These are phyloP conservation scores for Agrotis exclamationis DNA, from an alignment of 2,888 invertebrate genomes.

Conservation along the genomic window DNA sequence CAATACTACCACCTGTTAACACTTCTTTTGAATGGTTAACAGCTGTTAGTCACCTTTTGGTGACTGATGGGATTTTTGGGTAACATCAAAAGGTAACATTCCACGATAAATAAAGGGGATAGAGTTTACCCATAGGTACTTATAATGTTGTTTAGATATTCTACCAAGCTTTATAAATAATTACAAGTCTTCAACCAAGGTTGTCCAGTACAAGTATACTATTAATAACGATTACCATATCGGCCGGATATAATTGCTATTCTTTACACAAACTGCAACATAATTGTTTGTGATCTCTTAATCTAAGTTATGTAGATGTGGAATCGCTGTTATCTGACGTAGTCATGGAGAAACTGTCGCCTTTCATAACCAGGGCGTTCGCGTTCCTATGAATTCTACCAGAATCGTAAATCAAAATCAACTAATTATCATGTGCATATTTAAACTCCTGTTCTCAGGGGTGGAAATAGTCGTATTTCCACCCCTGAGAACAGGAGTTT, in stretches of 20 bases:
- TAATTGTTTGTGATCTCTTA: constrained; percentile 28
- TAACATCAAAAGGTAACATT: neutral
- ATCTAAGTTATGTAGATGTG: constrained; percentile 1
- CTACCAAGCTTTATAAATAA: constrained; percentile 37
- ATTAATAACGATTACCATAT: constrained; percentile 33
- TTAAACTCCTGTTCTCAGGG: too few relatives aligned
- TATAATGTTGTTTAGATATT: constrained; percentile 14
- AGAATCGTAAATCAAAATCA: neutral
- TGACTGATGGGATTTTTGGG: neutral
- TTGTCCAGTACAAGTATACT: constrained; percentile 38
- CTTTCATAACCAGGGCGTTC: neutral
- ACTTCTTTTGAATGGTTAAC: neutral
- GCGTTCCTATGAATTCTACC: neutral
- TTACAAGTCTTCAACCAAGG: constrained; percentile 45
- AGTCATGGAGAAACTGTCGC: neutral
- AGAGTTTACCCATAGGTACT: neutral
- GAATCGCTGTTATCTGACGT: constrained; percentile 15
- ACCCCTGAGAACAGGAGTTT: too few relatives aligned
- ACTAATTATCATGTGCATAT: too few relatives aligned
- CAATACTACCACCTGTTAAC: neutral
- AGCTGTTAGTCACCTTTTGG: too few relatives aligned
- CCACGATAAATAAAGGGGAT: neutral
- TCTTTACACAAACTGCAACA: constrained; percentile 29
- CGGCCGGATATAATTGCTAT: constrained; percentile 42
- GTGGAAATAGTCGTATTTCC: too few relatives aligned